Evolutionary conservation across 2,113 vertebrate genomes (phyloP), one percentile per base, ranked within the genome.

Genomic region (Entomyzon cyanotis): DNA sequence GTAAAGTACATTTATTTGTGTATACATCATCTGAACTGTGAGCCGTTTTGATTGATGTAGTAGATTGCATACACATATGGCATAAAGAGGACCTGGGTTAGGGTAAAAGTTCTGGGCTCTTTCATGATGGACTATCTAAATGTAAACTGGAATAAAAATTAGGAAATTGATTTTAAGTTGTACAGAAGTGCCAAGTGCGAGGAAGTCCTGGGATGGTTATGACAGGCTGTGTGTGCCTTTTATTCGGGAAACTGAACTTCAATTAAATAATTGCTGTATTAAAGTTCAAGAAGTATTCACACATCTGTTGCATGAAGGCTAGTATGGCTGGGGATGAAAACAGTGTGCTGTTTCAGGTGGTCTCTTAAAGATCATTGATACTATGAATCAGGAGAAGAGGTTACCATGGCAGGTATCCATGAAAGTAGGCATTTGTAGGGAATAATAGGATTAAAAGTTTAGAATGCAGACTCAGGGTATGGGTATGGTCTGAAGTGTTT

Each of bases 1-100:
- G 85, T 93, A 74, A 69, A 86, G 95, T 90, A 86, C 79, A 77
- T 95, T 92, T 95, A 86, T 95, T 96, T 88, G 83, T 83, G 71
- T 90, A 74, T 65, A 77, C 47, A 55, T 95, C 52, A 23, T 80
- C 59, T 88, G 85, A 94, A 94, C 63, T 84, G 76, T 84, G 85
- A 94, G 86, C 70, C 2, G 0, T 80, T 96, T 96, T 93, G 94
- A 90, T 83, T 95, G 92, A 92, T 88, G 71, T 56, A 55, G 69
- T 93, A 85, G 83, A 80, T 93, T 90, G 68, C 75, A 69, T 80
- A 59, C 80, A 65, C 83, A 83, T 83, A 92, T 84, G 76, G 75
- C 59, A 76, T 77, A 77, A 46, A 77, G 71, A 77, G 59, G 79
- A 86, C 60, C 77, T 89, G 70, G 87, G 77, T 70, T 93, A 81